A percentile compares a stretch with the other conserved stretches of the same genome.
Evolutionary conservation across 1,140 invertebrate species (phyloP).

Genomic region (Apis cerana): DNA sequence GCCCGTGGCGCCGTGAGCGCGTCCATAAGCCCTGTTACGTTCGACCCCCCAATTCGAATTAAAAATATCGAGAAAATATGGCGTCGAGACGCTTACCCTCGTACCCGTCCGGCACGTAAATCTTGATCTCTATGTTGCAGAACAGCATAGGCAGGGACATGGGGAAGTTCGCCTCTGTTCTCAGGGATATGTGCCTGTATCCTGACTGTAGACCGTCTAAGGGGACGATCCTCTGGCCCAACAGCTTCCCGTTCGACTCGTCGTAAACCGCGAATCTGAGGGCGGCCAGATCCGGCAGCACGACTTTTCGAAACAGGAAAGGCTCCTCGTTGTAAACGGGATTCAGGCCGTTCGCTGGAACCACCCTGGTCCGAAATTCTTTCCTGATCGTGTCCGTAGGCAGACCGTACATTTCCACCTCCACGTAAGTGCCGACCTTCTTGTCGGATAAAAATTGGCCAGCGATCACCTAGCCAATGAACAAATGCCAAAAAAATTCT

Average conservation of each 20-base stretch:
- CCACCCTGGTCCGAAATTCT: conserved; percentile 97
- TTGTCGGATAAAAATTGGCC: conserved; percentile 99
- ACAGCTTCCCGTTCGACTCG: conserved; percentile 95
- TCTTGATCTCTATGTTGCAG: conserved; percentile 99
- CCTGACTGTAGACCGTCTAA: conserved; percentile 98
- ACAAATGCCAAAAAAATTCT: too few species aligned
- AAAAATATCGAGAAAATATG: too few species aligned
- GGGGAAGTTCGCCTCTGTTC: conserved; percentile 99
- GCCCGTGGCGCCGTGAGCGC: conserved; percentile 97
- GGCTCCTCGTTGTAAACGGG: conserved; percentile 99
- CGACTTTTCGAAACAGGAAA: conserved; percentile 98
- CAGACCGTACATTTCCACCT: conserved; percentile 99
- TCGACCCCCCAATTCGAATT: neutral
- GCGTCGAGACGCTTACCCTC: conserved; percentile 85
- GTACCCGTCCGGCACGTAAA: conserved; percentile 99
- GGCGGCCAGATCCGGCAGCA: conserved; percentile 98
- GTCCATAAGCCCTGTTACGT: conserved; percentile 94
- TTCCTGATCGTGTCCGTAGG: conserved; percentile 99
- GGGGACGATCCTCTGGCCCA: conserved; percentile 98
- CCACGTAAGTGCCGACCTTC: conserved; percentile 99
- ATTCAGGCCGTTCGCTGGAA: conserved; percentile 98
- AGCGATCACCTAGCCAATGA: conserved; percentile 92
- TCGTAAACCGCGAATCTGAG: conserved; percentile 99
- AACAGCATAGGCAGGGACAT: conserved; percentile 99
- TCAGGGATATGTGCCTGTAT: conserved; percentile 97